phyloP scores from a whole-genome alignment of 1,140 invertebrate species.

The Pteromalus puparum region DNA sequence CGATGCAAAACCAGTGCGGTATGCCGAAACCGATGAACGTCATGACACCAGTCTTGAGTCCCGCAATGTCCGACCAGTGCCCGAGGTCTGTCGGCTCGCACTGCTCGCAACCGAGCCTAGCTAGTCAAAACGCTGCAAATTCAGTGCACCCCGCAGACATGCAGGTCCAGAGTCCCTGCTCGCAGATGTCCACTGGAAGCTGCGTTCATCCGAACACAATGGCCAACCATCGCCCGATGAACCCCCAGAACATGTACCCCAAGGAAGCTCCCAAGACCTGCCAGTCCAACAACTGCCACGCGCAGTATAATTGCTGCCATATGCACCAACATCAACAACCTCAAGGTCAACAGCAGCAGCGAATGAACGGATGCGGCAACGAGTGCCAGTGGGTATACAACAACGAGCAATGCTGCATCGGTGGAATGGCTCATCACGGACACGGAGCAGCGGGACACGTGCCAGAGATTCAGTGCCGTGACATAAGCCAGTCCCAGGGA shows the following conservation, averaged over 20 bases:
- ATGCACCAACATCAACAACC: slow-evolving; percentile 6
- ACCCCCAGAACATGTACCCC: slow-evolving; percentile 42
- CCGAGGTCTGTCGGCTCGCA: slow-evolving; percentile 59
- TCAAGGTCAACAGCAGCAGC: slow-evolving; percentile 56
- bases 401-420: slow-evolving; percentile 65
- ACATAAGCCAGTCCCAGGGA: slow-evolving; percentile 79
- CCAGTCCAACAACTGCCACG: slow-evolving; percentile 65
- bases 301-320: slow-evolving; percentile 57
- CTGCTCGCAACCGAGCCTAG: slow-evolving; percentile 56
- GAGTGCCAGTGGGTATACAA: slow-evolving; percentile 70
- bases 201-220: slow-evolving; percentile 63
- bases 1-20: slow-evolving; percentile 54
- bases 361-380: slow-evolving; percentile 62
- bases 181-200: slow-evolving; percentile 58
- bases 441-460: slow-evolving; percentile 48
- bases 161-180: slow-evolving; percentile 56
- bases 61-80: slow-evolving; percentile 54
- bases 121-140: slow-evolving; percentile 52
- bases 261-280: slow-evolving; percentile 61
- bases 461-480: slow-evolving; percentile 80
- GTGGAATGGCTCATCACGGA: slow-evolving; percentile 54
- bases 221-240: slow-evolving; percentile 17
- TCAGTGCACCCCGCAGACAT: slow-evolving; percentile 50
- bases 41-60: slow-evolving; percentile 41
- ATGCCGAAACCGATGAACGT: slow-evolving; percentile 45